Evolutionary conservation across 1,140 invertebrate species (phyloP), one percentile per base, ranked within the genome.

Genomic region (Zaprionus tsacasi): DNA sequence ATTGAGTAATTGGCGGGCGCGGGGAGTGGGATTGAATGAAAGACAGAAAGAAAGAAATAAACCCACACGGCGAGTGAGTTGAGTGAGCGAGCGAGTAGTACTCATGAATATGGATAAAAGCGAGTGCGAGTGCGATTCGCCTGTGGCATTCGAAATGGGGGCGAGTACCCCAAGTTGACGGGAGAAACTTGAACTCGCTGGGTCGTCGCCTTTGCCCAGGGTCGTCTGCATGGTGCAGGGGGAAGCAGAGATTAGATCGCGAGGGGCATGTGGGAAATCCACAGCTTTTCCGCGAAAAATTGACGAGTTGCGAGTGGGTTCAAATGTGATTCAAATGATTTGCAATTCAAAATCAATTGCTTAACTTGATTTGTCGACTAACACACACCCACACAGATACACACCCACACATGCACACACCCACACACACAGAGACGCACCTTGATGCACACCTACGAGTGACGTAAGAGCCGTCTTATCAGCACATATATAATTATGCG

Each of bases 1-100:
- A 74, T 69, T 81, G 70, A 71, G 59, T 78, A 82, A 80, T 80
- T 11, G 17, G 17, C 45, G 1, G 7, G n/a, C 2, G 40, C 8
- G n/a, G n/a, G 7, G 6, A 7, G 6, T 2, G 38, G 13, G 17
- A 48, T 8, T 8, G 15, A 15, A 15, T 8, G 45, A 15, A 15
- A 3, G 17, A 15, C 8, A 3, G 17, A 11, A 50, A 25, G 45
- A 50, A 50, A 50, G 45, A 8, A n/a, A n/a, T 12, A 50, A 12
- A 50, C 45, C 40, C n/a, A 43, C 40, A n/a, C n/a, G 0, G n/a
- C 13, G 38, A 43, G n/a, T 15, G 40, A 43, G n/a, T 15, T 45
- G n/a, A 12, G 6, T 43, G 38, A 48, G 45, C 15, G 17, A 8
- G n/a, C 7, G 8, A 15, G 7, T 17, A 10, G 15, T n/a, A 50